Conservation (phyloP, 2,797 vertebrate species). For the Squalus acanthias region DNA sequence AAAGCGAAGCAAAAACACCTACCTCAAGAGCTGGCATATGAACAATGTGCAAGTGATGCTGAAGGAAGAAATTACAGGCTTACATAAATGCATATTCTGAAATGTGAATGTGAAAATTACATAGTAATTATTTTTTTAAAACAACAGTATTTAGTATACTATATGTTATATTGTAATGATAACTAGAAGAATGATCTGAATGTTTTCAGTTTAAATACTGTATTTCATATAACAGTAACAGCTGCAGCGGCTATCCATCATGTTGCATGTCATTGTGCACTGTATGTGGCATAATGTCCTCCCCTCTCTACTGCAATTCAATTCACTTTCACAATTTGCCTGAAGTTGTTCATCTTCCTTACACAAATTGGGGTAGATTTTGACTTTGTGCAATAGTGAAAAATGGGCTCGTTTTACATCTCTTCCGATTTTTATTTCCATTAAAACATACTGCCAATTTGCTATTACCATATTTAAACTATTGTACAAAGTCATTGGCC, state of each 20-base stretch:
- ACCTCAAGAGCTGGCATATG: too few species aligned
- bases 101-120: slow-evolving; percentile 24
- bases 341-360: background rate
- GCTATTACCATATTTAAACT: too few species aligned
- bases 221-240: background rate
- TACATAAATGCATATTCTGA: background rate
- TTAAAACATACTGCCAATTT: background rate
- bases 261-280: background rate
- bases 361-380: background rate
- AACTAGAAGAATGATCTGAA: background rate
- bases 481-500: background rate
- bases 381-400: background rate
- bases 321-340: background rate
- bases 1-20: background rate
- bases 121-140: background rate
- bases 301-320: background rate
- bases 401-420: background rate
- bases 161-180: background rate
- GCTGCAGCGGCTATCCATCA: background rate
- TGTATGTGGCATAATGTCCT: background rate
- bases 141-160: background rate
- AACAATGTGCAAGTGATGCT: background rate
- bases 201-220: background rate
- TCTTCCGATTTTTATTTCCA: background rate
- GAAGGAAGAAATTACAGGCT: slow-evolving; percentile 23